Evolutionary conservation across 2,888 invertebrate species (phyloP).

Genomic region (Cerastis rubricosa): DNA sequence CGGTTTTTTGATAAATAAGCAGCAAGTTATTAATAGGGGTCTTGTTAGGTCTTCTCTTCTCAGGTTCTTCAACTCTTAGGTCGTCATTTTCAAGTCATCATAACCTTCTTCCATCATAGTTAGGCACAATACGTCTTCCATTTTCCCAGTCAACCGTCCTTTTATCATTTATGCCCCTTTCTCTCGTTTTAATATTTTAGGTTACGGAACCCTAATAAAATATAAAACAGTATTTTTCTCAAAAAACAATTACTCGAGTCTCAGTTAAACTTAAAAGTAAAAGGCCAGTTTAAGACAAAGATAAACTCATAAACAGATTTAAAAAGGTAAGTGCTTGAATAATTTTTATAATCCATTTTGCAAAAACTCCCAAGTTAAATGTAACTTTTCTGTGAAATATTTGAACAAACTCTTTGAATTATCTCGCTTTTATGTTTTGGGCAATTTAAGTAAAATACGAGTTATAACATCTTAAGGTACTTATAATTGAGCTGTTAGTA

Average conservation of each 20-base stretch:
- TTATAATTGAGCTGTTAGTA: conserved; percentile 18
- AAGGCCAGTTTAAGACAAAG: conserved; percentile 44
- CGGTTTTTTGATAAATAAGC: neutral
- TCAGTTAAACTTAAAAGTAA: conserved; percentile 37
- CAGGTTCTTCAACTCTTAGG: neutral
- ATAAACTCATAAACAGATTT: conserved; percentile 61
- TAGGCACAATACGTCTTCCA: neutral
- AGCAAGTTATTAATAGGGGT: neutral
- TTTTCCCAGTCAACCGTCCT: neutral
- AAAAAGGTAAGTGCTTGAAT: conserved; percentile 36
- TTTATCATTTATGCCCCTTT: neutral
- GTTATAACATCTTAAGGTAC: neutral
- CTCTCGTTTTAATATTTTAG: neutral
- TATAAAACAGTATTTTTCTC: conserved; percentile 33
- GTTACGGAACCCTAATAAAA: conserved; percentile 18
- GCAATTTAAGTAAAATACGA: conserved; percentile 25
- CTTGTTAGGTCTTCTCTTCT: neutral
- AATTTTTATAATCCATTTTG: conserved; percentile 54
- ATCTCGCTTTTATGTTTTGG: conserved; percentile 43
- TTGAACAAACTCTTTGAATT: conserved; percentile 34
- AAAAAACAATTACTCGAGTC: conserved; percentile 48
- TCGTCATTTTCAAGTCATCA: neutral
- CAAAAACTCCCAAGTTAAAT: conserved; percentile 23
- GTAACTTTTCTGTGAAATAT: conserved; percentile 49
- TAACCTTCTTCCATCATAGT: neutral